Evolutionary conservation across 1,140 invertebrate species (phyloP).

Genomic region (Lycorma delicatula): DNA sequence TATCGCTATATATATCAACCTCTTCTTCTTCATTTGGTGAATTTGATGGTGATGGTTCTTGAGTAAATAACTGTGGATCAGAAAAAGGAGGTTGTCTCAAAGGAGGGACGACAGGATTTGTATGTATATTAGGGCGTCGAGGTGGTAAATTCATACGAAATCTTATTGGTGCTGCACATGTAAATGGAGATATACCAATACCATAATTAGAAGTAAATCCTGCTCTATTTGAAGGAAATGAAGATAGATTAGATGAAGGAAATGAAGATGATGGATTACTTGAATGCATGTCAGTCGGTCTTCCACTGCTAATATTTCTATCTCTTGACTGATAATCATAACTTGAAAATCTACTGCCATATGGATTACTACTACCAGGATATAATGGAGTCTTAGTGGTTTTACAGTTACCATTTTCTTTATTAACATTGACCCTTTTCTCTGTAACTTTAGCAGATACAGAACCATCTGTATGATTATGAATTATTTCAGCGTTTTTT

Average conservation of each 20-base stretch:
- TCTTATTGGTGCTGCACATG: slow-evolving; percentile 10
- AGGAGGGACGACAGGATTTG: slow-evolving; percentile 10
- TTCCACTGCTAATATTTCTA: neutral
- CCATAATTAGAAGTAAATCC: neutral
- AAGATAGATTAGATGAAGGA: slow-evolving; percentile 5
- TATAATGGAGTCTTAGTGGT: slow-evolving; percentile 16
- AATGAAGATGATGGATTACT: neutral
- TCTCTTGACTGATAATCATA: neutral
- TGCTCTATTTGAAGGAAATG: neutral
- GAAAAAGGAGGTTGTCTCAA: neutral
- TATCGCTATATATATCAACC: slow-evolving; percentile 47
- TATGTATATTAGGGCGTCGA: slow-evolving; percentile 9
- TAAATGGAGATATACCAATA: slow-evolving; percentile 3
- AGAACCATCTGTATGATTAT: slow-evolving; percentile 49
- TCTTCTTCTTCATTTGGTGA: slow-evolving; percentile 34
- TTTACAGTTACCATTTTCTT: slow-evolving; percentile 32
- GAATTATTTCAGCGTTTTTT: slow-evolving; percentile 46
- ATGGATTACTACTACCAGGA: slow-evolving; percentile 9
- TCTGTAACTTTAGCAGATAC: slow-evolving; percentile 30
- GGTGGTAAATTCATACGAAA: slow-evolving; percentile 13
- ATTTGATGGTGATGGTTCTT: slow-evolving; percentile 2
- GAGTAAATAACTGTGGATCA: neutral
- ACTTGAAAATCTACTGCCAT: neutral
- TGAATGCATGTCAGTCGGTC: neutral
- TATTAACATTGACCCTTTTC: slow-evolving; percentile 29